These are phyloP conservation scores for Diaperis boleti DNA, from an alignment of 2,888 invertebrate species.

Conservation along the genomic window DNA sequence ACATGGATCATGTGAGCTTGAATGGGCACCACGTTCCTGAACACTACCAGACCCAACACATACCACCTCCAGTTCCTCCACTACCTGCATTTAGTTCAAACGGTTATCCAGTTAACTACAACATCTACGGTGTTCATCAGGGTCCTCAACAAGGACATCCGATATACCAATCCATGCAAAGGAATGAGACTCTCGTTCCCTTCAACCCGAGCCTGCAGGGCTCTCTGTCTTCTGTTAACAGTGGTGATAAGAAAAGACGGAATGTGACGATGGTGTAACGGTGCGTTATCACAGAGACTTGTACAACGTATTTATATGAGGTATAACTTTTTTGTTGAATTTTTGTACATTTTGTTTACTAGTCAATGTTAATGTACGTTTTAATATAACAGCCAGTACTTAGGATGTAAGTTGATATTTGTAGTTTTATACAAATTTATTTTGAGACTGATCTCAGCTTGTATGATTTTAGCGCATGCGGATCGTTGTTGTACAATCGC, in stretches of 20 bases:
- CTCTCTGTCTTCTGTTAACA: slow-evolving; percentile 71
- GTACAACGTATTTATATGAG: slow-evolving; percentile 42
- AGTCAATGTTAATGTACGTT: slow-evolving; percentile 35
- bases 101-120: slow-evolving; percentile 65
- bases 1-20: slow-evolving; percentile 61
- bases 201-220: slow-evolving; percentile 70
- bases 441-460: slow-evolving; percentile 41
- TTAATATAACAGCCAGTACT: slow-evolving; percentile 34
- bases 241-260: slow-evolving; percentile 69
- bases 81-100: slow-evolving; percentile 65
- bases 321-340: slow-evolving; percentile 28
- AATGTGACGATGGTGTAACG: slow-evolving; percentile 74
- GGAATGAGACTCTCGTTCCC: slow-evolving; percentile 61
- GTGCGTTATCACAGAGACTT: slow-evolving; percentile 58
- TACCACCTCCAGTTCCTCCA: slow-evolving; percentile 70
- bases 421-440: slow-evolving; percentile 39
- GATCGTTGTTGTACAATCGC: slow-evolving; percentile 19
- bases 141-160: slow-evolving; percentile 55
- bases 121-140: slow-evolving; percentile 66
- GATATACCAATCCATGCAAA: slow-evolving; percentile 65
- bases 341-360: slow-evolving; percentile 33
- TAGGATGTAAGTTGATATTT: slow-evolving; percentile 31
- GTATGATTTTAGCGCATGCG: slow-evolving; percentile 15
- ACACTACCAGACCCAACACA: slow-evolving; percentile 53
- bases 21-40: slow-evolving; percentile 55